A percentile compares a stretch with the other conserved stretches of the same genome.
These are phyloP conservation scores for Pandemis cinnamomeana DNA, from an alignment of 2,888 invertebrate genomes.

Conservation along the genomic window DNA sequence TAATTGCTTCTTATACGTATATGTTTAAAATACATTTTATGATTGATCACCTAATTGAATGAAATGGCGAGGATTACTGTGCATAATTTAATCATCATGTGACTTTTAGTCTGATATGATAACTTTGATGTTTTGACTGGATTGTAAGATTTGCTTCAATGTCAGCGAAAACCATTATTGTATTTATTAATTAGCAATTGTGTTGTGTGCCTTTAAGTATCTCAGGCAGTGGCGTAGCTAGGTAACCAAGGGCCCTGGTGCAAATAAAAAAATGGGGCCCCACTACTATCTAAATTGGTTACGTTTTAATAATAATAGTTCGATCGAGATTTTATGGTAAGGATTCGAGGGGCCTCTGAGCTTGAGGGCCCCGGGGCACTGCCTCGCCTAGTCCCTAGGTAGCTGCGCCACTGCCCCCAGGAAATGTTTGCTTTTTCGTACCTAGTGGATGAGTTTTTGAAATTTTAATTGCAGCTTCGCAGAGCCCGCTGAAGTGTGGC, in stretches of 20 bases:
- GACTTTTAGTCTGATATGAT: not conserved
- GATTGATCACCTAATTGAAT: not conserved
- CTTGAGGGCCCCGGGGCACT: too few relatives aligned
- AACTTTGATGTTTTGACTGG: not conserved
- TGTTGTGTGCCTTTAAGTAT: not conserved
- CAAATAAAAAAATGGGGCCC: too few relatives aligned
- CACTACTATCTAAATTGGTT: too few relatives aligned
- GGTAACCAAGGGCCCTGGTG: too few relatives aligned
- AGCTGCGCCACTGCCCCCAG: too few relatives aligned
- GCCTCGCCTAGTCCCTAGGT: too few relatives aligned
- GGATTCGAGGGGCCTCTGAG: too few relatives aligned
- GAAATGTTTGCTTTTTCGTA: too few relatives aligned
- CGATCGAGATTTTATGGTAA: too few relatives aligned
- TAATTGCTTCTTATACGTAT: not conserved
- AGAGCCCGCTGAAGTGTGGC: not conserved
- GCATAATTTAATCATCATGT: not conserved
- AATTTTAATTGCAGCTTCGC: not conserved
- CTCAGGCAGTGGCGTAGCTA: too few relatives aligned
- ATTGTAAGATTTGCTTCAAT: not conserved
- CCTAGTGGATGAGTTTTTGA: not conserved
- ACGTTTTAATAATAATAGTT: too few relatives aligned
- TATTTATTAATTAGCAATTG: not conserved
- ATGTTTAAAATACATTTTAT: not conserved
- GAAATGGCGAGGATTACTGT: not conserved
- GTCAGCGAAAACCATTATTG: not conserved